Evolutionary conservation across 1,140 invertebrate genomes (phyloP), one percentile per base, ranked within the genome.

Genomic region (Leptopilina boulardi): DNA sequence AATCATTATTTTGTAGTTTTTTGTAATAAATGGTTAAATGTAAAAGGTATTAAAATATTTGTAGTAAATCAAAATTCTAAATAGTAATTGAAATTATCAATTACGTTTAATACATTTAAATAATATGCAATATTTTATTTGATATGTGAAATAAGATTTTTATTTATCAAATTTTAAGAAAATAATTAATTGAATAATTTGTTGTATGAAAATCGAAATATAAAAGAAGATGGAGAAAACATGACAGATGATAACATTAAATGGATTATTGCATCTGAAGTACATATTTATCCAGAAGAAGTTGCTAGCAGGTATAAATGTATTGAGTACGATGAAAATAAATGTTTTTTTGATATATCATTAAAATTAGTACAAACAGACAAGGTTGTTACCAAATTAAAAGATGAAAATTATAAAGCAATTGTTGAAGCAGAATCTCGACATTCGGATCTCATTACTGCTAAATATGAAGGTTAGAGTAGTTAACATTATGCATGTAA

Each of bases 361-460:
- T 89, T 94, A 75, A 92, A 91, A 51, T 88, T 93, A 84, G 87
- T 93, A 66, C 77, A 86, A 41, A 74, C 85, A 6, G 87, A 89
- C 56, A 87, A 89, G 80, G 87, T 89, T 19, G 71, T 91, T 2
- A 70, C 82, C 15, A 84, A 89, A 82, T 86, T 92, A 23, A 85
- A 80, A 71, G 78, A 85, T 41, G 80, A 89, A 73, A 83, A 91
- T 70, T 86, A 76, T 75, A 75, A 83, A 72, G 88, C 87, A 79
- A 90, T 95, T 42, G 83, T 92, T 74, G 89, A 92, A 81, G 94
- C 94, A 8, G 94, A 95, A 82, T 89, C 93, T 73, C 91, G 92
- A 79, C 93, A 95, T 82, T 95, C 94, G n/a, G 95, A 96, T 90
- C 88, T 96, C 23, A 85, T 95, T 71, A 90, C 93, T 74, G 94